Conservation (phyloP, 30 jellyfish, hydroid and myxozoan species). For the Cassiopea andromeda region DNA sequence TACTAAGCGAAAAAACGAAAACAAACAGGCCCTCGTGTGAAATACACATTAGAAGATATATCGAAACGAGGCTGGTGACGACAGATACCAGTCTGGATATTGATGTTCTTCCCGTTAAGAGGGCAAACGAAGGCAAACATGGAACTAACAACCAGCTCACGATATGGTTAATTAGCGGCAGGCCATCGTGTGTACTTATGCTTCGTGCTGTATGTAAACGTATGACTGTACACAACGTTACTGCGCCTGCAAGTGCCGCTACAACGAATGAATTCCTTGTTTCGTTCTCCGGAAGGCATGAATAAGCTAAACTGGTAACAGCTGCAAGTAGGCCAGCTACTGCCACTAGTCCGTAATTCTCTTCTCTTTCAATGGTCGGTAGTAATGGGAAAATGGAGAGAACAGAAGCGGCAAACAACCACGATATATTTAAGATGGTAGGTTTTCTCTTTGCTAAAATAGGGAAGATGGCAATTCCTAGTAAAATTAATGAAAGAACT, state of each 20-base stretch:
- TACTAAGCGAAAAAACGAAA: conserved; percentile 23
- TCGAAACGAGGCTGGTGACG: conserved; percentile 62
- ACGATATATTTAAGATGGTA: background rate
- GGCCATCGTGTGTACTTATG: conserved; percentile 72
- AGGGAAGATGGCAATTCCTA: conserved; percentile 66
- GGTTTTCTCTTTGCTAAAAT: background rate
- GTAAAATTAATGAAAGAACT: conserved; percentile 38
- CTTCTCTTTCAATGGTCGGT: conserved; percentile 81
- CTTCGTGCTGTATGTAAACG: conserved; percentile 72
- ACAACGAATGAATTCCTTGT: conserved; percentile 27
- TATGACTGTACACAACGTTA: conserved; percentile 53
- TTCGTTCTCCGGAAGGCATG: conserved; percentile 36
- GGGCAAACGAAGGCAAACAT: conserved; percentile 51
- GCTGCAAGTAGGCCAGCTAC: conserved; percentile 72
- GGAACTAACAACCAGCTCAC: conserved; percentile 74
- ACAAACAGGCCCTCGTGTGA: conserved; percentile 82
- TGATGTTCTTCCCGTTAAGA: conserved; percentile 26
- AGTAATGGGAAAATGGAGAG: conserved; percentile 76
- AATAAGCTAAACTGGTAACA: conserved; percentile 47
- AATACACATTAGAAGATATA: conserved; percentile 74
- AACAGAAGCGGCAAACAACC: conserved; percentile 44
- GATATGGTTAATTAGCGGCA: conserved; percentile 68
- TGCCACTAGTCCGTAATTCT: conserved; percentile 73
- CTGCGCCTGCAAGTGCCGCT: conserved; percentile 47
- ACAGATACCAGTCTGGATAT: conserved; percentile 68